Percentiles rank a stretch among this genome's conserved stretches.
These are phyloP conservation scores for Helogale parvula DNA, from an alignment of 2,113 vertebrate genomes.

Conservation along the genomic window DNA sequence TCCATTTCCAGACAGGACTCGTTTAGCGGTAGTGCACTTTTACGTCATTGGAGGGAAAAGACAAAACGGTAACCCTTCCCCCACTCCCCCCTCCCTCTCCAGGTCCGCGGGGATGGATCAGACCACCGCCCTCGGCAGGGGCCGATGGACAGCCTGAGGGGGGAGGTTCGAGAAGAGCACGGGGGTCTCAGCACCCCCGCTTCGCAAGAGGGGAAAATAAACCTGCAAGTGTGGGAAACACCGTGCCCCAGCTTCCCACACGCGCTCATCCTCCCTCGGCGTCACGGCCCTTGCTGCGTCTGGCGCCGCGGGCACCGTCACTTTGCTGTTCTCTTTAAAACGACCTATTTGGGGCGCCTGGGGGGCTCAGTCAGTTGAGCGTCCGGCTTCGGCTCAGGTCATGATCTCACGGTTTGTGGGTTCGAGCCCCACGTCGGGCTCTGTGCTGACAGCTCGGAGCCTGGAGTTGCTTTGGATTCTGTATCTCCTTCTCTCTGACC, in stretches of 20 bases:
- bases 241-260: fast-evolving
- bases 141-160: background rate
- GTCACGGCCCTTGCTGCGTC: fast-evolving
- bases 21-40: background rate
- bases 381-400: too few relatives aligned
- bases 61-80: background rate
- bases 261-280: fast-evolving
- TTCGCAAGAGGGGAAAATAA: background rate
- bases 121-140: background rate
- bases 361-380: too few relatives aligned
- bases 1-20: background rate
- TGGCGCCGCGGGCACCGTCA: fast-evolving
- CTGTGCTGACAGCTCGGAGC: too few relatives aligned
- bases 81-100: background rate
- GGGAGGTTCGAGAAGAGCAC: fast-evolving
- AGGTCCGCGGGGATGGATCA: background rate
- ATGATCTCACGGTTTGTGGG: too few relatives aligned
- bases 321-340: background rate
- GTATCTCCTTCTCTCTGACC: too few relatives aligned
- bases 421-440: too few relatives aligned
- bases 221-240: background rate
- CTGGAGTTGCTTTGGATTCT: too few relatives aligned
- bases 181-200: fast-evolving
- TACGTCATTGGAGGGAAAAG: background rate
- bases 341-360: background rate